Percentiles rank a stretch among this genome's conserved stretches.
Evolutionary conservation across 2,797 vertebrate genomes (phyloP).

Genomic region (Buceros bicornis): DNA sequence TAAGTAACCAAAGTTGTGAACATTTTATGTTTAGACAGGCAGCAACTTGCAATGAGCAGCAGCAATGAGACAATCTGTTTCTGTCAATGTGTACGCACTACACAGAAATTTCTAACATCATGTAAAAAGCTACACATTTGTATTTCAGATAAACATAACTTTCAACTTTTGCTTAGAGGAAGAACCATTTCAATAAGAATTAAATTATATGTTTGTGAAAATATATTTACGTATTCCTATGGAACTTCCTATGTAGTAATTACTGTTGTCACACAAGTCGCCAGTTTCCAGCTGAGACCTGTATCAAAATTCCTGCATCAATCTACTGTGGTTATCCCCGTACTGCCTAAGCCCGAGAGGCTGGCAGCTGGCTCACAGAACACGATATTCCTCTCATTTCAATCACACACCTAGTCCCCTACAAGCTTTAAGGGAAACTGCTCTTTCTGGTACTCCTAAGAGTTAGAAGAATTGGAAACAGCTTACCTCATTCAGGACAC

Average conservation of each 20-base stretch:
- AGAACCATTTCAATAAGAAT: background rate
- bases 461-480: background rate
- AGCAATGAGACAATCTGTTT: background rate
- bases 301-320: background rate
- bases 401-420: background rate
- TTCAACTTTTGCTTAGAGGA: background rate
- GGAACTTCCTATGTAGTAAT: background rate
- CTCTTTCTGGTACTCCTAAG: background rate
- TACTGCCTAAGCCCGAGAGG: accelerated
- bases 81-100: background rate
- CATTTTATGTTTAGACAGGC: background rate
- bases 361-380: background rate
- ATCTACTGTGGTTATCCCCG: background rate
- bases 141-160: background rate
- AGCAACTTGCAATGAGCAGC: background rate
- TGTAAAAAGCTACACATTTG: background rate
- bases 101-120: background rate
- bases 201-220: background rate
- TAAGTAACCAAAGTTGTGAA: background rate
- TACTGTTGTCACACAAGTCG: background rate
- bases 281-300: background rate
- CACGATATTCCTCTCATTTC: background rate
- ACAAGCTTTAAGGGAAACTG: background rate
- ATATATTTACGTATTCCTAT: background rate
- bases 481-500: background rate